These are phyloP conservation scores for Psephotus haematonotus DNA, from an alignment of 2,113 vertebrate species.

Conservation along the genomic window DNA sequence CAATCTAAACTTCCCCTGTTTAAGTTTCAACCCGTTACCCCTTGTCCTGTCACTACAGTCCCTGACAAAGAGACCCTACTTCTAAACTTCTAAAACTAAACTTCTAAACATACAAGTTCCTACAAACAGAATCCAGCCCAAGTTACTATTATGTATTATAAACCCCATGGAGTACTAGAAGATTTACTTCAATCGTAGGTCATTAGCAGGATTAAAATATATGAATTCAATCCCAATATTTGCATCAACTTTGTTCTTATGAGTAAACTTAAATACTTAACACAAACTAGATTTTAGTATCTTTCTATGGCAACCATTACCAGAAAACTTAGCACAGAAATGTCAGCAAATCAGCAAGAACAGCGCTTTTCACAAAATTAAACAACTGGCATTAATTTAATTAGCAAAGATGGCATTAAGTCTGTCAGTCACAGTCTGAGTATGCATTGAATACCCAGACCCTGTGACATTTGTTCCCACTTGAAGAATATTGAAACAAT, in stretches of 20 bases:
- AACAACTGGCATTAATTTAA: not conserved
- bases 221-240: slow-evolving; percentile 18
- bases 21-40: too few species aligned
- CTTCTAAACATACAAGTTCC: not conserved
- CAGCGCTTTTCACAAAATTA: not conserved
- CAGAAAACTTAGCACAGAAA: not conserved
- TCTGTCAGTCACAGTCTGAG: not conserved
- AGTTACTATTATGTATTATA: not conserved
- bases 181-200: not conserved
- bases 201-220: not conserved
- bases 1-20: too few species aligned
- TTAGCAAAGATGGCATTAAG: not conserved
- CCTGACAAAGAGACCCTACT: too few species aligned
- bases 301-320: not conserved
- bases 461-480: not conserved
- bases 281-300: not conserved
- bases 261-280: not conserved
- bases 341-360: not conserved
- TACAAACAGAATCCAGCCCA: not conserved
- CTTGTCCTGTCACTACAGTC: too few species aligned
- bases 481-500: not conserved
- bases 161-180: not conserved
- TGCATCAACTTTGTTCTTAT: slow-evolving; percentile 28
- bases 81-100: not conserved
- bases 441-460: not conserved